These are phyloP conservation scores for Atherinomorus stipes DNA, from an alignment of 2,113 vertebrate genomes.

Conservation along the genomic window DNA sequence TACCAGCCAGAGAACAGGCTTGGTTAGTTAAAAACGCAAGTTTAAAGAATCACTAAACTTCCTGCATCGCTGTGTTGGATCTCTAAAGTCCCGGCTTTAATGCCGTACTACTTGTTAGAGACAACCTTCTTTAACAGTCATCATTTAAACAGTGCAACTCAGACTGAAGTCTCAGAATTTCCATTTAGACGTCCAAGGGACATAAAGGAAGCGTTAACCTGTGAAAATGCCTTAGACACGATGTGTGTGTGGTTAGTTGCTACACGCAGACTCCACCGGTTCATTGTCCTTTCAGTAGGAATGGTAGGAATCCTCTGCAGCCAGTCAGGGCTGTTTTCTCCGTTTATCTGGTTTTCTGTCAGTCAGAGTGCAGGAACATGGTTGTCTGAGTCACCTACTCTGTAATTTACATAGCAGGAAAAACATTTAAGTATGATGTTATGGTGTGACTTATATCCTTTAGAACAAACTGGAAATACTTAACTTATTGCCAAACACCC, in stretches of 20 bases:
- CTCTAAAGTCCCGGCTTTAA: neutral
- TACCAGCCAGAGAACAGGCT: neutral
- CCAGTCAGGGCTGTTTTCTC: slow-evolving; percentile 54
- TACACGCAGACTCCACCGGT: neutral
- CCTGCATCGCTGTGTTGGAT: no score
- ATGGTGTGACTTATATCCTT: no score
- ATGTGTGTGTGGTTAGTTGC: slow-evolving; percentile 16
- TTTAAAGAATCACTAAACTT: no score
- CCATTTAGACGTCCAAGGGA: neutral
- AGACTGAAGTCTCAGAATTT: slow-evolving; percentile 4
- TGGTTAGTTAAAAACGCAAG: neutral
- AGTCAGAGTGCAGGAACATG: slow-evolving; percentile 12
- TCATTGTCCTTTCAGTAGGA: slow-evolving; percentile 49
- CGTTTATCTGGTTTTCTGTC: slow-evolving; percentile 33
- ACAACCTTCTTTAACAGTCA: no score
- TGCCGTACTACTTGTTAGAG: no score
- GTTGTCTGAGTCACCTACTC: neutral
- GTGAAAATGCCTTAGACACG: slow-evolving; percentile 15
- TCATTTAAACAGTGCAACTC: neutral
- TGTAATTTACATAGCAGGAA: neutral
- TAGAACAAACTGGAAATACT: no score
- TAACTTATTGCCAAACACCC: no score
- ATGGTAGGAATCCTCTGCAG: slow-evolving; percentile 64
- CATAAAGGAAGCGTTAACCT: neutral
- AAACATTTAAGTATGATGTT: neutral